A percentile compares a stretch with the other conserved stretches of the same genome.
phyloP scores from a whole-genome alignment of 35 echinoderm and acorn worm species.

The Lytechinus pictus region DNA sequence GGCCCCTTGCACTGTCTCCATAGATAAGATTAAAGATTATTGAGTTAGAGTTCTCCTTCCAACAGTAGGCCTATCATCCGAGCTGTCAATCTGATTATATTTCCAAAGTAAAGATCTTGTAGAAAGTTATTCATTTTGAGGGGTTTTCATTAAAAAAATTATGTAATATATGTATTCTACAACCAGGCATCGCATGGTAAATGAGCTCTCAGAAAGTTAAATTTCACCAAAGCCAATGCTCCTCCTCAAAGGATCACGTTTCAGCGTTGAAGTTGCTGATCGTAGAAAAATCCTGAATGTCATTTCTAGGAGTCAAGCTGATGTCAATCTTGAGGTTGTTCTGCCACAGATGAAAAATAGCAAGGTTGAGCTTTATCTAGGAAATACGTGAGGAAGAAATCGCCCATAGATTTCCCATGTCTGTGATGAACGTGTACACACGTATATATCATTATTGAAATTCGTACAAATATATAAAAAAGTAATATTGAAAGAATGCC shows the following conservation, averaged over 20 bases:
- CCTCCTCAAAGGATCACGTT: not conserved
- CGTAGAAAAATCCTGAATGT: not conserved
- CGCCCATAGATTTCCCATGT: not conserved
- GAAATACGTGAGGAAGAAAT: not conserved
- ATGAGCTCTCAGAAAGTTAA: not conserved
- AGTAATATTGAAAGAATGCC: not conserved
- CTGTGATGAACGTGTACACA: not conserved
- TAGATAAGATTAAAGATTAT: not conserved
- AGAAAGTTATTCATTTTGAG: not conserved
- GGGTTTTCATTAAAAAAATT: not conserved
- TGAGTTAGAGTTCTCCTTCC: not conserved
- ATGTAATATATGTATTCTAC: not conserved
- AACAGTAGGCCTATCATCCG: not conserved
- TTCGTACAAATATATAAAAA: not conserved
- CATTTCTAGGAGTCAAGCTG: not conserved
- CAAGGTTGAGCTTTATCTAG: slow-evolving; percentile 3
- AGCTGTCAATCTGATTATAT: not conserved
- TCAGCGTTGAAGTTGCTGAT: not conserved
- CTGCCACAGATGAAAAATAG: not conserved
- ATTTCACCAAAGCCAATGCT: not conserved
- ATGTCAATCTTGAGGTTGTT: not conserved
- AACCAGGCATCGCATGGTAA: not conserved
- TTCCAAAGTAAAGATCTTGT: not conserved
- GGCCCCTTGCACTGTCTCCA: not conserved
- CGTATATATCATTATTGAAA: not conserved